These are phyloP conservation scores for Lordiphosa fenestrarum DNA, from an alignment of 2,888 invertebrate genomes.

Conservation along the genomic window DNA sequence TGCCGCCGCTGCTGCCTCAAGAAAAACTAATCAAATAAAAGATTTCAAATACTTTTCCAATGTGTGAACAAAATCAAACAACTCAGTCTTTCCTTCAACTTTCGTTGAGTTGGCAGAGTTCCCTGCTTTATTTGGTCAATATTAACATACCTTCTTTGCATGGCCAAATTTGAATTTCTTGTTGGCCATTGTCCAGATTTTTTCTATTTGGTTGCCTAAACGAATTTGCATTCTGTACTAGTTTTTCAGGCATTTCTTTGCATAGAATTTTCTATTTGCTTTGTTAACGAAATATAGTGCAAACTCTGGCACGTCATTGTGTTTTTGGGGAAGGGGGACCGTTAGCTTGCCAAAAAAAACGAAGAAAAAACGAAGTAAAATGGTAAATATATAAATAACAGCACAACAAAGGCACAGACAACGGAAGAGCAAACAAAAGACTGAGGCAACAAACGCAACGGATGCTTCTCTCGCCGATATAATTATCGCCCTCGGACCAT, in stretches of 20 bases:
- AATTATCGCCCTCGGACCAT: constrained; percentile 72
- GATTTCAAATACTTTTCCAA: no score
- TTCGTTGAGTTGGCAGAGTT: constrained; percentile 7
- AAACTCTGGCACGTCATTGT: constrained; percentile 49
- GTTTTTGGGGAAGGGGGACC: constrained; percentile 25
- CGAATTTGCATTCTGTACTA: constrained; percentile 57
- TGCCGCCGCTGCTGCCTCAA: no score
- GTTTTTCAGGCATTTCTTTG: constrained; percentile 40
- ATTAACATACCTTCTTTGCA: constrained; percentile 14
- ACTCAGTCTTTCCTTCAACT: neutral
- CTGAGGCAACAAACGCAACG: constrained; percentile 48
- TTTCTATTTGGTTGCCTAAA: constrained; percentile 9
- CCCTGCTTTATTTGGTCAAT: constrained; percentile 1
- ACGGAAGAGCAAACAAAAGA: constrained; percentile 61
- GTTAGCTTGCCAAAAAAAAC: constrained; percentile 54
- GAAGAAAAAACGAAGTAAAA: constrained; percentile 8
- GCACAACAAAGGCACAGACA: constrained; percentile 21
- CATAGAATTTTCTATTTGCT: constrained; percentile 53
- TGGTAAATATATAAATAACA: constrained; percentile 38
- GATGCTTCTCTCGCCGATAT: constrained; percentile 28
- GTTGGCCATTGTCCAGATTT: constrained; percentile 46
- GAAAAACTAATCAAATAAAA: no score
- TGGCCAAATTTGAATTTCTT: constrained; percentile 22
- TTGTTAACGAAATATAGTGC: constrained; percentile 33
- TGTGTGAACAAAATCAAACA: no score